phyloP scores from a whole-genome alignment of 1,140 invertebrate species.

The Rhopalosiphum maidis region DNA sequence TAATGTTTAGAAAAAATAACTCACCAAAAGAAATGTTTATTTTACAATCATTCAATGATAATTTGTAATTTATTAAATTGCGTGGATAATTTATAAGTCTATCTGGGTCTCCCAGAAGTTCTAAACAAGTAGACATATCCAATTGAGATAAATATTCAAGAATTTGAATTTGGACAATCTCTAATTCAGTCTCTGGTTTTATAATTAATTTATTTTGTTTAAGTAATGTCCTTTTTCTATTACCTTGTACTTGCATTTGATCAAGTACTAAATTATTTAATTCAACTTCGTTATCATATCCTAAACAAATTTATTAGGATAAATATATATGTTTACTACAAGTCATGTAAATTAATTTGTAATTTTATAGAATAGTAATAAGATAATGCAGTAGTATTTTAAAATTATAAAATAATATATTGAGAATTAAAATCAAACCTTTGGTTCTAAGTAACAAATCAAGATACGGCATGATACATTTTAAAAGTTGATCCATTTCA shows the following conservation, averaged over 20 bases:
- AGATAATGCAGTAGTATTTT: background rate
- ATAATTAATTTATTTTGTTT: constrained; percentile 8
- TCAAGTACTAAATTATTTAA: constrained; percentile 18
- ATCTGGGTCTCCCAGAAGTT: background rate
- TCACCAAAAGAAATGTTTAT: constrained; percentile 45
- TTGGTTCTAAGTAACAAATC: constrained; percentile 25
- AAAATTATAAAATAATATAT: constrained; percentile 1
- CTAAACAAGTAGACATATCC: constrained; percentile 26
- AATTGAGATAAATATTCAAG: constrained; percentile 17
- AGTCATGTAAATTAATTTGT: background rate
- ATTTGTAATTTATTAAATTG: constrained; percentile 12
- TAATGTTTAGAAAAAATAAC: background rate
- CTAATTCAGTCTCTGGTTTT: constrained; percentile 29
- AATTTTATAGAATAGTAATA: background rate
- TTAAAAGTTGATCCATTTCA: constrained; percentile 35
- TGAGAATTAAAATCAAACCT: constrained; percentile 12
- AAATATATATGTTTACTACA: background rate
- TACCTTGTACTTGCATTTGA: background rate
- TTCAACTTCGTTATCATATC: constrained; percentile 18
- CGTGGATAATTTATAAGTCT: background rate
- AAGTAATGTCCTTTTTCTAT: background rate
- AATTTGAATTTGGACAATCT: constrained; percentile 18
- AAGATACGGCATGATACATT: constrained; percentile 25
- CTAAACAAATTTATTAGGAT: background rate
- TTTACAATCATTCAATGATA: constrained; percentile 28